Conservation (phyloP, 2,888 invertebrate genomes). For the Empis stercorea region DNA sequence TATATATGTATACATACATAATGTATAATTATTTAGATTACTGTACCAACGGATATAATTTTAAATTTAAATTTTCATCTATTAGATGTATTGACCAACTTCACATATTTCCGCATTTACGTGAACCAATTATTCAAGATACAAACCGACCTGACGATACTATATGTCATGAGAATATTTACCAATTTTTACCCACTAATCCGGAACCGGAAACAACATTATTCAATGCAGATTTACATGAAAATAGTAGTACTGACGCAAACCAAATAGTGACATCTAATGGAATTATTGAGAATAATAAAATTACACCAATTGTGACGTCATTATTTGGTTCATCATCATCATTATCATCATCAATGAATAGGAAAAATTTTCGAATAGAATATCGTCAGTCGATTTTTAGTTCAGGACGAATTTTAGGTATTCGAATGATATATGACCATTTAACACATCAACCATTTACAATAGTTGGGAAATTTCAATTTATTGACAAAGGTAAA, state of each 20-base stretch:
- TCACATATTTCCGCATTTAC: constrained; percentile 34
- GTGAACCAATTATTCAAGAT: constrained; percentile 33
- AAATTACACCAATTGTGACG: constrained; percentile 2
- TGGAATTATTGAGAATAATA: not conserved
- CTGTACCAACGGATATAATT: too few relatives aligned
- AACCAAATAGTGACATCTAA: not conserved
- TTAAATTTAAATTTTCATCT: too few relatives aligned
- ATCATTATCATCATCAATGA: constrained; percentile 2
- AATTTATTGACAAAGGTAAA: constrained; percentile 29
- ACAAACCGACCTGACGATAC: constrained; percentile 27
- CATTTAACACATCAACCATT: constrained; percentile 6
- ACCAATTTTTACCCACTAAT: constrained; percentile 6
- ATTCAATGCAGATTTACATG: not conserved
- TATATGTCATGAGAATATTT: constrained; percentile 23
- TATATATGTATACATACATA: too few relatives aligned
- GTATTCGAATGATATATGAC: constrained; percentile 10
- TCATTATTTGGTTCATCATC: too few relatives aligned
- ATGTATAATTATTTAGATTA: too few relatives aligned
- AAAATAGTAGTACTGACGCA: constrained; percentile 1
- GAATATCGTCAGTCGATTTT: constrained; percentile 11
- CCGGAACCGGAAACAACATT: constrained; percentile 1
- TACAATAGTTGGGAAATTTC: constrained; percentile 24
- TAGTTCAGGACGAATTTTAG: constrained; percentile 12
- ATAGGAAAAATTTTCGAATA: constrained; percentile 8
- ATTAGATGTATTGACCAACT: constrained; percentile 34